Conservation (phyloP, 1,140 invertebrate genomes). For the Rhysida immarginata region DNA sequence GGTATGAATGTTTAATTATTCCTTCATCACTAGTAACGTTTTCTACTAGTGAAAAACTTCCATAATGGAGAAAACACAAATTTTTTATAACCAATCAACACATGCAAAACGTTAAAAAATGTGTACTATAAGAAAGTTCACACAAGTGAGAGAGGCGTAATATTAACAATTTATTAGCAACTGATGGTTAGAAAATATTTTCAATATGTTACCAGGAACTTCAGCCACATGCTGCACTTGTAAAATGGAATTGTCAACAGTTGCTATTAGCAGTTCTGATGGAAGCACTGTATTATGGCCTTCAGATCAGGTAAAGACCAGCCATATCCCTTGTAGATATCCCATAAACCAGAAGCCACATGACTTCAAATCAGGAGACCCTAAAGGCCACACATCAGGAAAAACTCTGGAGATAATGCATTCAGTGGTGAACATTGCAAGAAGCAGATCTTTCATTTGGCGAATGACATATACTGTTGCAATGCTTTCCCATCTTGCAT, state of each 20-base stretch:
- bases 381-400: neutral
- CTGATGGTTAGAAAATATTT: neutral
- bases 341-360: neutral
- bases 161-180: neutral
- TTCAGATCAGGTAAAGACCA: neutral
- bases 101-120: too few species aligned
- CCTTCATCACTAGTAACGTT: too few species aligned
- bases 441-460: neutral
- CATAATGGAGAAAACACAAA: too few species aligned
- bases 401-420: neutral
- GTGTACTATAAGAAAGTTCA: too few species aligned
- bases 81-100: too few species aligned
- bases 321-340: neutral
- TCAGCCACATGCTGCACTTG: neutral
- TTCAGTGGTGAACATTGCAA: neutral
- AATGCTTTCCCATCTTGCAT: neutral
- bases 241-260: neutral
- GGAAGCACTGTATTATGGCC: neutral
- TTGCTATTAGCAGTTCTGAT: neutral
- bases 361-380: neutral
- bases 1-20: too few species aligned
- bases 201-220: neutral
- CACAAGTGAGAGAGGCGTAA: too few species aligned
- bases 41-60: too few species aligned
- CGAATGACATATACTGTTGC: neutral